These are phyloP conservation scores for Drosophila santomea DNA, from an alignment of 1,140 invertebrate species.

Conservation along the genomic window DNA sequence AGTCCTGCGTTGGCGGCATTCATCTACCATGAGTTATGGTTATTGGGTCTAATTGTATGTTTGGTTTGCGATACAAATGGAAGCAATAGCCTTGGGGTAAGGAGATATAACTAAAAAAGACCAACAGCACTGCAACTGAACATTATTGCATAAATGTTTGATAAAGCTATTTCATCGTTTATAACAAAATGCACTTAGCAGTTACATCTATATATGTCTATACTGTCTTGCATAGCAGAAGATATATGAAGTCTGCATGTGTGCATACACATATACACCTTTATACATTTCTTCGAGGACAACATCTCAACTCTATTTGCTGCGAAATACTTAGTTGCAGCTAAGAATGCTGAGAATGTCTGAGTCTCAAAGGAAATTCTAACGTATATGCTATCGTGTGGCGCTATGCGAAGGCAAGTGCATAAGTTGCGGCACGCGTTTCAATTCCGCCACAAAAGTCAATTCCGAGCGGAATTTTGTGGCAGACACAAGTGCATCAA, in stretches of 20 bases:
- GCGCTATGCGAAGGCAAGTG: constrained; percentile 14
- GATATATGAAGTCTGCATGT: too few relatives aligned
- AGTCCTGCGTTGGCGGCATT: constrained; percentile 33
- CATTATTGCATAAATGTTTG: not conserved
- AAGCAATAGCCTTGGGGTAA: not conserved
- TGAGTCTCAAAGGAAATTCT: constrained; percentile 10
- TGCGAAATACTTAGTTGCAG: constrained; percentile 10
- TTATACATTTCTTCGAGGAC: not conserved
- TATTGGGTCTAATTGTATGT: constrained; percentile 34
- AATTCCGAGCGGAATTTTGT: constrained; percentile 33
- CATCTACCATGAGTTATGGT: constrained; percentile 60
- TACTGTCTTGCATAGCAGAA: too few relatives aligned
- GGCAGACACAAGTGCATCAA: constrained; percentile 9
- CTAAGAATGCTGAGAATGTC: not conserved
- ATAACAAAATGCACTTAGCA: too few relatives aligned
- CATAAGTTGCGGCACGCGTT: constrained; percentile 21
- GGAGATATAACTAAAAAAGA: not conserved
- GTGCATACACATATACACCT: too few relatives aligned
- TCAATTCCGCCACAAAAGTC: constrained; percentile 18
- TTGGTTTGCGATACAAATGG: not conserved
- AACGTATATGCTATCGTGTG: constrained; percentile 7
- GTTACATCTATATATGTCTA: too few relatives aligned
- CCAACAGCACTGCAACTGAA: too few relatives aligned
- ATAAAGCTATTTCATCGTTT: not conserved
- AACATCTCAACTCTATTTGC: not conserved